Evolutionary conservation across 1,140 invertebrate species (phyloP).

Genomic region (Homarus americanus): DNA sequence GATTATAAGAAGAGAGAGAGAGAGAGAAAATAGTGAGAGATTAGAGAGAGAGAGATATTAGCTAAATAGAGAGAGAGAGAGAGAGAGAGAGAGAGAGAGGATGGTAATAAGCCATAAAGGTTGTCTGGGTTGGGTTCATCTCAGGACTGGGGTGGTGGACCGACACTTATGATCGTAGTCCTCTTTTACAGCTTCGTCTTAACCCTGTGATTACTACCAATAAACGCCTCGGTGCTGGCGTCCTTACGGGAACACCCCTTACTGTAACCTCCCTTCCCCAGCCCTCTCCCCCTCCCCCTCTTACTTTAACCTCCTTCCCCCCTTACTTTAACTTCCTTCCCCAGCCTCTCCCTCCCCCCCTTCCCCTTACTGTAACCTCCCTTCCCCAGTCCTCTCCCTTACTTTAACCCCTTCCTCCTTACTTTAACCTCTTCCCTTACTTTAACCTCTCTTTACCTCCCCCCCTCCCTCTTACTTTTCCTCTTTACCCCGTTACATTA

Average conservation of each 20-base stretch:
- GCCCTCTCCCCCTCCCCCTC: neutral
- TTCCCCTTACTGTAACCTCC: neutral
- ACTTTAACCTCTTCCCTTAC: neutral
- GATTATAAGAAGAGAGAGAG: neutral
- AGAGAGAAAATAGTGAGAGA: no score
- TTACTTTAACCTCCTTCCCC: neutral
- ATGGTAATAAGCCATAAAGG: neutral
- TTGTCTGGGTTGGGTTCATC: neutral
- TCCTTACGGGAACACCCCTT: neutral
- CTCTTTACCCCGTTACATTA: neutral
- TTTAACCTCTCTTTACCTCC: neutral
- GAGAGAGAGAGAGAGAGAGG: neutral
- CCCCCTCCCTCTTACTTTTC: neutral
- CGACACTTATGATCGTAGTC: conserved; percentile 1
- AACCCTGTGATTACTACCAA: conserved; percentile 27
- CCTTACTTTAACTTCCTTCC: no score
- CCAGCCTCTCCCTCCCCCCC: no score
- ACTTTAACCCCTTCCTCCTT: neutral
- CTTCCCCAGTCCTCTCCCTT: no score
- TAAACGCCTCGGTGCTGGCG: conserved; percentile 10
- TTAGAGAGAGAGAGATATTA: neutral
- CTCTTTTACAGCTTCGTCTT: neutral
- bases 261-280: neutral
- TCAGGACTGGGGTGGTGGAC: neutral
- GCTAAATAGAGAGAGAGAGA: no score